phyloP scores from a whole-genome alignment of 2,888 invertebrate species.

The Drosophila mettleri region DNA sequence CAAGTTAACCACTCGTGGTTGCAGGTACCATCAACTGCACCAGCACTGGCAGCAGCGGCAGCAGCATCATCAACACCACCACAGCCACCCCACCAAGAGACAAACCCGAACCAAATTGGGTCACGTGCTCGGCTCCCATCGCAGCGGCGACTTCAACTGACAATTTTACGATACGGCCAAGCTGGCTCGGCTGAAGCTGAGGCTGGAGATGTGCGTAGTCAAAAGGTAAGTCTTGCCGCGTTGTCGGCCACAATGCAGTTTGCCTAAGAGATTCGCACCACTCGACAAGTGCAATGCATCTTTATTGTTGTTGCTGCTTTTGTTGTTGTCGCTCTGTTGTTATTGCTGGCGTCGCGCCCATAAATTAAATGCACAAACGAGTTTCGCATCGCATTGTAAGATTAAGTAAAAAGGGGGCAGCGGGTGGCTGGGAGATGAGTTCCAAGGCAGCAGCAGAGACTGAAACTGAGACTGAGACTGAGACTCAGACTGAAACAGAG shows the following conservation, averaged over 20 bases:
- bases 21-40: slow-evolving; percentile 15
- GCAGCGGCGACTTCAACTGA: slow-evolving; percentile 58
- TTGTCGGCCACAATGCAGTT: slow-evolving; percentile 30
- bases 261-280: slow-evolving; percentile 64
- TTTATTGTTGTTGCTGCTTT: slow-evolving; percentile 25
- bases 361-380: slow-evolving; percentile 81
- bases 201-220: slow-evolving; percentile 48
- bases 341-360: slow-evolving; percentile 76
- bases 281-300: slow-evolving; percentile 75
- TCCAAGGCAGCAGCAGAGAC: slow-evolving; percentile 15
- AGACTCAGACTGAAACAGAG: slow-evolving; percentile 9
- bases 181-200: slow-evolving; percentile 11
- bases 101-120: slow-evolving; percentile 65
- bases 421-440: slow-evolving; percentile 26
- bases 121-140: slow-evolving; percentile 64
- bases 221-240: slow-evolving; percentile 31
- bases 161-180: slow-evolving; percentile 55
- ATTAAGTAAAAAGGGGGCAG: slow-evolving; percentile 70
- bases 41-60: slow-evolving; percentile 4
- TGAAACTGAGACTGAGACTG: not conserved
- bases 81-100: slow-evolving; percentile 22
- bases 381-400: slow-evolving; percentile 71
- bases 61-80: slow-evolving; percentile 1
- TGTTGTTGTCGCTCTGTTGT: slow-evolving; percentile 41
- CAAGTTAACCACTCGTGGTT: slow-evolving; percentile 37